Evolutionary conservation across 2,888 invertebrate species (phyloP), one percentile per base, ranked within the genome.

Genomic region (Lepidocyrtoides sp.): DNA sequence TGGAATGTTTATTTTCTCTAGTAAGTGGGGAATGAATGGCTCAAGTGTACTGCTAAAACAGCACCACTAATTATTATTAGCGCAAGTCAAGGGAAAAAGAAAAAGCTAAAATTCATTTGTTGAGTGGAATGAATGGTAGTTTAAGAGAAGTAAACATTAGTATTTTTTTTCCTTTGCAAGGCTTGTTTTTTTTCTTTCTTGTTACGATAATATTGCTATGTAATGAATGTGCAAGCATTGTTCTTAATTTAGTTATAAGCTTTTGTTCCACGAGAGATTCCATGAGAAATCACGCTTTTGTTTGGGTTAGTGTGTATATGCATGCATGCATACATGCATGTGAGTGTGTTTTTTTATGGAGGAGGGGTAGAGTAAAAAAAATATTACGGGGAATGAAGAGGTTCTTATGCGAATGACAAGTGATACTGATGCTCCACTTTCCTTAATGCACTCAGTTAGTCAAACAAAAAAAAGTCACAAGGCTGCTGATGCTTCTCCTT

Each of bases 361-460:
- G 29, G 29, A 17, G 29, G 10, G 20, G n/a, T 23, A 32, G 29
- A 32, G 29, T 1, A 32, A 32, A 32, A 66, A n/a, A n/a, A n/a
- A n/a, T n/a, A n/a, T n/a, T n/a, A n/a, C n/a, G 12, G 32, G 36
- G 32, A 14, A 57, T 17, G 20, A 20, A 57, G 20, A 7, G 41
- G 36, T 41, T 72, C 69, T 72, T 41, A 41, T 41, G 41, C 41
- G 69, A 41, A 72, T 72, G 69, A 72, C 36, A 36, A 60, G 60
- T 82, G 60, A 60, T 82, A 60, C 57, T 51, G 48, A 48, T 48
- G 82, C 20, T 82, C 82, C 63, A 82, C 69, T 84, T 84, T 66
- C 63, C 51, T 32, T 84, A 84, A 84, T 84, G 83, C 69, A 84
- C 83, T 84, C 83, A 84, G 63, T 82, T 79, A 79, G 54, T 82